These are phyloP conservation scores for Hylaea fasciaria DNA, from an alignment of 2,888 invertebrate genomes.

Conservation along the genomic window DNA sequence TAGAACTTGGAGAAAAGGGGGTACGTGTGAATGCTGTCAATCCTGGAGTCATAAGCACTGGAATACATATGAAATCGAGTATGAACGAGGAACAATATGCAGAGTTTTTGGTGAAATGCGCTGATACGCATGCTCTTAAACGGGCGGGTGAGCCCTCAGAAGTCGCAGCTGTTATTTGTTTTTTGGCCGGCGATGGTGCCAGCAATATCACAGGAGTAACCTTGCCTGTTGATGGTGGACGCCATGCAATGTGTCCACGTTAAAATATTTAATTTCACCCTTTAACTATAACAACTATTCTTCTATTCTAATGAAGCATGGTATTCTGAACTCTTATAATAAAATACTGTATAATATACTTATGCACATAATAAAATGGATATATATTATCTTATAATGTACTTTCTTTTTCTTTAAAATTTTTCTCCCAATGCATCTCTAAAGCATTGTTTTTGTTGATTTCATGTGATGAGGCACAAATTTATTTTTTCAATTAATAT, in stretches of 20 bases:
- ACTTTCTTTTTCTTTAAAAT: no score
- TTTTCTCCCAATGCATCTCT: background rate
- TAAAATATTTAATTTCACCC: conserved; percentile 62
- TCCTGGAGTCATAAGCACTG: conserved; percentile 96
- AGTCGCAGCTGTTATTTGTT: conserved; percentile 94
- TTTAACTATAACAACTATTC: background rate
- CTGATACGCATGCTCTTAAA: conserved; percentile 95
- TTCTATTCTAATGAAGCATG: background rate
- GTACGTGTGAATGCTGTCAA: conserved; percentile 96
- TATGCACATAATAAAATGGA: no score
- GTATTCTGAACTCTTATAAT: no score
- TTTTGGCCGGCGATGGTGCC: conserved; percentile 93
- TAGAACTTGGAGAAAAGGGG: conserved; percentile 91
- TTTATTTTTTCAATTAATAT: background rate
- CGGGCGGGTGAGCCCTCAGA: conserved; percentile 93
- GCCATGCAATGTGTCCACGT: conserved; percentile 94
- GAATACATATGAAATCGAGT: conserved; percentile 92
- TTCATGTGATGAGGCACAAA: background rate
- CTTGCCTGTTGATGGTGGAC: conserved; percentile 94
- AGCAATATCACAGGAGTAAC: conserved; percentile 94
- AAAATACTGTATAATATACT: no score
- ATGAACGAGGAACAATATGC: conserved; percentile 91
- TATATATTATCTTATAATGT: no score
- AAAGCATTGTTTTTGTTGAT: no score
- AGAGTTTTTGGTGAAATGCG: conserved; percentile 91